A percentile compares a stretch with the other conserved stretches of the same genome.
Evolutionary conservation across 2,113 vertebrate genomes (phyloP).

Genomic region (Indicator maculatus): DNA sequence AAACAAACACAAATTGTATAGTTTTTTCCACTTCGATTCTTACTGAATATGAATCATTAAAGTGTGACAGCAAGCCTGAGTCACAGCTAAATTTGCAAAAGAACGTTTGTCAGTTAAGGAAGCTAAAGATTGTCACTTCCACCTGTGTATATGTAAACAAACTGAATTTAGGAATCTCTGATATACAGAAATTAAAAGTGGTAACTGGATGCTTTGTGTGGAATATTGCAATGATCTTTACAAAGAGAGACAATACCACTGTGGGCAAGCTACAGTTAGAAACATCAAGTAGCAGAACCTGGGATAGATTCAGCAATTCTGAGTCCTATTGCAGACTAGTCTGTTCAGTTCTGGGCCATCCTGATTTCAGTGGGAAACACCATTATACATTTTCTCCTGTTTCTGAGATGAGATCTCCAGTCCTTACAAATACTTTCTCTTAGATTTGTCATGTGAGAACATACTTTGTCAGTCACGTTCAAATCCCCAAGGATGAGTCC

Average conservation of each 20-base stretch:
- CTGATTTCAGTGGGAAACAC: not conserved
- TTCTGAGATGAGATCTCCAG: not conserved
- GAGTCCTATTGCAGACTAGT: not conserved
- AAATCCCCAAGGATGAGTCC: not conserved
- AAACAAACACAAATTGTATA: not conserved
- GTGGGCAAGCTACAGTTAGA: not conserved
- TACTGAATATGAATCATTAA: conserved; percentile 15
- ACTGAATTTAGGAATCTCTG: not conserved
- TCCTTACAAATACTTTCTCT: not conserved
- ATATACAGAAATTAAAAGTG: not conserved
- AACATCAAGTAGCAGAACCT: not conserved
- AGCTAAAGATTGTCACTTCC: conserved; percentile 19
- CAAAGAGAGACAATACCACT: not conserved
- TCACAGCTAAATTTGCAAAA: conserved; percentile 32
- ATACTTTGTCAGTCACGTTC: not conserved
- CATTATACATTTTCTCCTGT: not conserved
- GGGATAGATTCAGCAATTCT: not conserved
- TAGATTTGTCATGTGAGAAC: not conserved
- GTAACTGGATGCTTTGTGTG: not conserved
- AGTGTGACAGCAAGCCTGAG: not conserved
- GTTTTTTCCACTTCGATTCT: not conserved
- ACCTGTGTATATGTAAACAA: conserved; percentile 19
- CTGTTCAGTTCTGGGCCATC: not conserved
- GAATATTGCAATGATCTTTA: not conserved
- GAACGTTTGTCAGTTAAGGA: conserved; percentile 7